phyloP scores from a whole-genome alignment of 2,888 invertebrate species.

The Parascotia fuliginaria region DNA sequence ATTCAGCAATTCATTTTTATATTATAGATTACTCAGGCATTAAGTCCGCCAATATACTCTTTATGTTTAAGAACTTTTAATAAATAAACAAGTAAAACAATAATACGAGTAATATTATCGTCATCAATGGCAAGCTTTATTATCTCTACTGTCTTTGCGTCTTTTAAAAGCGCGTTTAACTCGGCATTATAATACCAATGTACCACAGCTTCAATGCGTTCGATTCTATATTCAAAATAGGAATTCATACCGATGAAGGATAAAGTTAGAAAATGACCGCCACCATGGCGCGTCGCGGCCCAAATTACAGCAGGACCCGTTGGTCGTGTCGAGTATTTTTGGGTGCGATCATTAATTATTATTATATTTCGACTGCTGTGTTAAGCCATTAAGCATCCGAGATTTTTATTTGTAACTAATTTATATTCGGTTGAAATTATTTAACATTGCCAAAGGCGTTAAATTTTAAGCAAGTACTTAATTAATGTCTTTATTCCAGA shows the following conservation, averaged over 20 bases:
- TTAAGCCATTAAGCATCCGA: conserved; percentile 33
- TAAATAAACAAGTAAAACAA: too few species aligned
- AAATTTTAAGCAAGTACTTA: too few species aligned
- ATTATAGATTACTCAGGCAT: too few species aligned
- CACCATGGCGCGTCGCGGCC: conserved; percentile 50
- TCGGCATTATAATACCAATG: not conserved
- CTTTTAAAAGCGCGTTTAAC: too few species aligned
- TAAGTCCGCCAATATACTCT: too few species aligned
- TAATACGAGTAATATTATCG: too few species aligned
- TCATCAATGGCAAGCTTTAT: too few species aligned
- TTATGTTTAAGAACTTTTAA: too few species aligned
- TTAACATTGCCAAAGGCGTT: too few species aligned
- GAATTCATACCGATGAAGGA: conserved; percentile 46
- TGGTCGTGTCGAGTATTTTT: conserved; percentile 65
- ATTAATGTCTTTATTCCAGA: too few species aligned
- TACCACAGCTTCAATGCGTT: conserved; percentile 8
- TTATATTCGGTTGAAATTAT: conserved; percentile 20
- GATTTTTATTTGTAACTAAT: conserved; percentile 30
- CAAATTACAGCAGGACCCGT: conserved; percentile 65
- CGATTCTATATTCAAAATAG: conserved; percentile 42
- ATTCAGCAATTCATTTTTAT: too few species aligned
- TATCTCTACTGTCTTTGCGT: too few species aligned
- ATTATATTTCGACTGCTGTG: conserved; percentile 26
- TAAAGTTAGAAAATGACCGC: conserved; percentile 64
- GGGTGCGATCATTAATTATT: conserved; percentile 52